Percentiles rank a stretch among this genome's conserved stretches.
phyloP scores from a whole-genome alignment of 2,113 vertebrate genomes.

The Nipponia nippon region DNA sequence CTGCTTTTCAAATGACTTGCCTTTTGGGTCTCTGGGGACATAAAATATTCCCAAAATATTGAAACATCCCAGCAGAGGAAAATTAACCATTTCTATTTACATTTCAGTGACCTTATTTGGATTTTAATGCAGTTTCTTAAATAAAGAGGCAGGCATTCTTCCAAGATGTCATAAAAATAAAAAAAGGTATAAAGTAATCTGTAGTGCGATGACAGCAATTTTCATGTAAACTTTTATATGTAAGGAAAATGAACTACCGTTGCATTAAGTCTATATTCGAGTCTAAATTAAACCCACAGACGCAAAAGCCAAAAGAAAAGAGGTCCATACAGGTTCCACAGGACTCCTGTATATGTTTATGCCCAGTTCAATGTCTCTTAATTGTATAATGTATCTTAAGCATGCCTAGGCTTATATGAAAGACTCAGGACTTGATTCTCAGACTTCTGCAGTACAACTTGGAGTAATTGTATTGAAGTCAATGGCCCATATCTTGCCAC shows the following conservation, averaged over 20 bases:
- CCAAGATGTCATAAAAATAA: neutral
- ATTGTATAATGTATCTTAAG: neutral
- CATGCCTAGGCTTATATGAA: neutral
- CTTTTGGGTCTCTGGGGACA: neutral
- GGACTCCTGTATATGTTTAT: neutral
- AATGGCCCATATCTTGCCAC: constrained; percentile 35
- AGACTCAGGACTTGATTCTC: neutral
- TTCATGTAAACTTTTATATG: neutral
- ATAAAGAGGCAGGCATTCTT: neutral
- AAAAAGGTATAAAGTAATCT: neutral
- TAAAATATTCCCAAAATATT: constrained; percentile 26
- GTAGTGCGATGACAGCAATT: neutral
- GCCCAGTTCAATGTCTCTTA: neutral
- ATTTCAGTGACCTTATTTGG: neutral
- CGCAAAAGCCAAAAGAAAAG: neutral
- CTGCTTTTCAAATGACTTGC: neutral
- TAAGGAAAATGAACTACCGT: neutral
- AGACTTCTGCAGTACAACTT: neutral
- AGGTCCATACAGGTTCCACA: neutral
- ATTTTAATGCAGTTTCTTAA: neutral
- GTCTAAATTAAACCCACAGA: neutral
- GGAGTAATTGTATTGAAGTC: constrained; percentile 32
- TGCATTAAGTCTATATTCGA: neutral
- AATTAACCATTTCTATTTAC: neutral
- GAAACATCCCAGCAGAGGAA: neutral